Evolutionary conservation across 2,113 vertebrate species (phyloP), one percentile per base, ranked within the genome.

Genomic region (Patagioenas fasciata): DNA sequence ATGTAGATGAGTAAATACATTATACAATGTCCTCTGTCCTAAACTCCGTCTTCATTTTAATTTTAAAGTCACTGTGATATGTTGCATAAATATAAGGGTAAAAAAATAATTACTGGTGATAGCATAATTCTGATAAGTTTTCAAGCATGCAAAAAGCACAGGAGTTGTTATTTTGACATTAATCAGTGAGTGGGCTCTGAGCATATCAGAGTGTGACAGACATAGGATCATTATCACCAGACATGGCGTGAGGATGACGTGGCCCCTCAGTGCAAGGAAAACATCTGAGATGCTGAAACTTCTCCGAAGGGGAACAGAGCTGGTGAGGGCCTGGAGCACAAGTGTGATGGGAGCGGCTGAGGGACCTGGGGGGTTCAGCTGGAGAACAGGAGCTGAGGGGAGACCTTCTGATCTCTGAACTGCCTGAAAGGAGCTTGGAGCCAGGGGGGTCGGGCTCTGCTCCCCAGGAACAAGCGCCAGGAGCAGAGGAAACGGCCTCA

Each of bases 31-130:
- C 78, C 80, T 3, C 26, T 61, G 77, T 51, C 89, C 86, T 81
- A n/a, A 94, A 88, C 74, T 83, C 67, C 71, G 47, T 75, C 81
- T 82, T 93, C 53, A 82, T 89, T 91, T 88, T 38, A 77, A 77
- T 82, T 58, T 61, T 82, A 70, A 93, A 89, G 54, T 50, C 79
- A 31, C 32, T 5, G 0, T 51, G 36, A 73, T 51, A 40, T 20
- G 51, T 79, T 92, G 75, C 36, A 80, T 88, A 95, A 89, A 89
- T 60, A 34, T 13, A 85, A 90, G 40, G 56, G 13, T 80, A 60
- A 70, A 91, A 85, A 61, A 26, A 71, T 10, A 73, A 70, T 42
- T 66, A 70, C 67, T 60, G 72, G 18, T 73, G 50, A 47, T 66
- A 66, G 58, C 2, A 1, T 32, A 61, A 42, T 66, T 71, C 71